Evolutionary conservation across 2,888 invertebrate species (phyloP).

Genomic region (Laothoe populi): DNA sequence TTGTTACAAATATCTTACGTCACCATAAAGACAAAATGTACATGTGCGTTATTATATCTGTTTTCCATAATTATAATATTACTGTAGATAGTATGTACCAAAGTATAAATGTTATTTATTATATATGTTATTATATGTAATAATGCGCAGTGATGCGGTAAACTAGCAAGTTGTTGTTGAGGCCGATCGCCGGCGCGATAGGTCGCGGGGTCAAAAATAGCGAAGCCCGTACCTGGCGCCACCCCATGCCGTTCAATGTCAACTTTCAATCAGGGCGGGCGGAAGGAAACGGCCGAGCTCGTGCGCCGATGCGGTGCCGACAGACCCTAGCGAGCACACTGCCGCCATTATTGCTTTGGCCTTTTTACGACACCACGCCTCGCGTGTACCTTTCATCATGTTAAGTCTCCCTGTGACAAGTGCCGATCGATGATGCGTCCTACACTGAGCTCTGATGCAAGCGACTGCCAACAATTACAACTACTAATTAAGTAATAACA

Average conservation of each 20-base stretch:
- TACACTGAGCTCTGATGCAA: slow-evolving; percentile 39
- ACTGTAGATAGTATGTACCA: background rate
- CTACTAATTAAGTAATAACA: slow-evolving; percentile 11
- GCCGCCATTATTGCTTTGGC: slow-evolving; percentile 69
- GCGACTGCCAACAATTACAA: slow-evolving; percentile 39
- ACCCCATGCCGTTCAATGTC: slow-evolving; percentile 79
- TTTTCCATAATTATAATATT: background rate
- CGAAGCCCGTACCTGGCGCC: slow-evolving; percentile 81
- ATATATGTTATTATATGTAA: background rate
- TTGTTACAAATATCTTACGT: background rate
- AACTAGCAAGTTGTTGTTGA: slow-evolving; percentile 75
- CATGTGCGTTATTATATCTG: background rate
- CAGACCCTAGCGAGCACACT: slow-evolving; percentile 44
- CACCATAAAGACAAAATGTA: background rate
- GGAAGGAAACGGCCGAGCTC: slow-evolving; percentile 73
- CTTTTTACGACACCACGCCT: slow-evolving; percentile 65
- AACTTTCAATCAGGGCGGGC: slow-evolving; percentile 80
- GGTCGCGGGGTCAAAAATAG: slow-evolving; percentile 81
- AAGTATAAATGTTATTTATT: background rate
- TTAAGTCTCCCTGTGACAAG: slow-evolving; percentile 63
- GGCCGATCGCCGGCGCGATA: slow-evolving; percentile 82
- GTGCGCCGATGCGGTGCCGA: slow-evolving; percentile 65
- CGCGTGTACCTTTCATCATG: slow-evolving; percentile 70
- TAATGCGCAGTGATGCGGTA: slow-evolving; percentile 71
- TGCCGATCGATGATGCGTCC: slow-evolving; percentile 55